Percentiles rank a stretch among this genome's conserved stretches.
These are phyloP conservation scores for Orbicella faveolata DNA, from an alignment of 64 coral and sea anemone species.

Conservation along the genomic window DNA sequence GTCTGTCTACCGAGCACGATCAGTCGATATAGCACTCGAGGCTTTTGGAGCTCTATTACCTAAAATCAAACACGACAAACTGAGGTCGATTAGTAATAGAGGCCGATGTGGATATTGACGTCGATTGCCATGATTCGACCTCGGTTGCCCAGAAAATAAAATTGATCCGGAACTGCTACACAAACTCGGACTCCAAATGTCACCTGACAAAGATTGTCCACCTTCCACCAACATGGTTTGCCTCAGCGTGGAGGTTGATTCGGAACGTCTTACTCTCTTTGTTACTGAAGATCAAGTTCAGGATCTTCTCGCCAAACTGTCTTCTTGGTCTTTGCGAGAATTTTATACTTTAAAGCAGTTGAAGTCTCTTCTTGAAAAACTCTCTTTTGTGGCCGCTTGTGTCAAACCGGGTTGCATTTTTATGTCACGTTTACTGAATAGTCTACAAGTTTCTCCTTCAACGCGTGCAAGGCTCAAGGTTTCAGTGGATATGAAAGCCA, in stretches of 20 bases:
- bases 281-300: not conserved
- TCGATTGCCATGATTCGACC: no score
- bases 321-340: not conserved
- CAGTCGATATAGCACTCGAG: no score
- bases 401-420: not conserved
- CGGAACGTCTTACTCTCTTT: not conserved
- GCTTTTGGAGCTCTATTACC: no score
- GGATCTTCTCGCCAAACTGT: not conserved
- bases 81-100: no score
- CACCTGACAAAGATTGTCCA: slow-evolving; percentile 14
- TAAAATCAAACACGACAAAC: no score
- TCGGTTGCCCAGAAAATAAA: no score
- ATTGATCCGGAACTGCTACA: not conserved
- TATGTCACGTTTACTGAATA: not conserved
- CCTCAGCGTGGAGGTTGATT: not conserved
- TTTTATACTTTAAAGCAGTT: not conserved
- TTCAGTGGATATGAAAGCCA: not conserved
- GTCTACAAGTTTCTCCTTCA: not conserved
- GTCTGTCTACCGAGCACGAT: no score
- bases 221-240: slow-evolving; percentile 25
- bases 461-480: not conserved
- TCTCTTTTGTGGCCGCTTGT: not conserved
- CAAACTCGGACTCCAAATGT: not conserved
- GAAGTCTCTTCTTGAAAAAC: not conserved
- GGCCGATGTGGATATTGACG: no score